Base-by-base conservation (phyloP, 2,113 vertebrate species). In the Crypturellus undulatus region DNA sequence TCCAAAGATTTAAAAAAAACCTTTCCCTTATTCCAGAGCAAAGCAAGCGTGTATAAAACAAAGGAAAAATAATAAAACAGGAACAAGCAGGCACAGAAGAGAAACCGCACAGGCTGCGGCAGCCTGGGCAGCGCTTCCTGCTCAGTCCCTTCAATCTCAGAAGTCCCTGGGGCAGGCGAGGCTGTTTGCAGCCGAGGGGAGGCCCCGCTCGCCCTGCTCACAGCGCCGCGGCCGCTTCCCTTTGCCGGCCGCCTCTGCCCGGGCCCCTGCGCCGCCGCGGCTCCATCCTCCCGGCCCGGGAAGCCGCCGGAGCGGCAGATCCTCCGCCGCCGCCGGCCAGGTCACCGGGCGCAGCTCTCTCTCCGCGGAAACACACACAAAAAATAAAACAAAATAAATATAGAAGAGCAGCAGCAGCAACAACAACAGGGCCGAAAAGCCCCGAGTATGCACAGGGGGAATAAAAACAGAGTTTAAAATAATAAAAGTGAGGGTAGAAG, bases 241-340 rank as follows among this genome's bases (percentile, higher is more conserved):
- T 84, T 87, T 89, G 88, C 81, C 93, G 92, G 90, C 96, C 95
- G 64, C 86, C 92, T 91, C 84, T 68, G 36, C 89, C 87, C 75
- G 94, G 91, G 89, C 93, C 94, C 94, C 95, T 22, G 67, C 15
- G 92, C 25, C 93, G 90, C 93, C 45, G 88, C 87, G 92, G 80
- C 92, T 93, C 65, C 96, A 96, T 96, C 59, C 87, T 89, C 90
- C 86, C 88, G 65, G 90, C 76, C 87, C 42, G 78, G 43, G 54
- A 89, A 84, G 90, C 78, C 96, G 87, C 93, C 63, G 92, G 91
- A 94, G 95, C 93, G 87, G 96, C 93, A 83, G 96, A 90, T 84
- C 92, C 81, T 91, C 60, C 82, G 73, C 43, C 9, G 38, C 38
- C 38, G 72, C 86, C 84, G 9, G 73, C 75, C 28, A 72, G 43